Percentiles rank a stretch among this genome's conserved stretches.
Conservation (phyloP, 2,113 vertebrate genomes). For the Gorsachius goisagi region DNA sequence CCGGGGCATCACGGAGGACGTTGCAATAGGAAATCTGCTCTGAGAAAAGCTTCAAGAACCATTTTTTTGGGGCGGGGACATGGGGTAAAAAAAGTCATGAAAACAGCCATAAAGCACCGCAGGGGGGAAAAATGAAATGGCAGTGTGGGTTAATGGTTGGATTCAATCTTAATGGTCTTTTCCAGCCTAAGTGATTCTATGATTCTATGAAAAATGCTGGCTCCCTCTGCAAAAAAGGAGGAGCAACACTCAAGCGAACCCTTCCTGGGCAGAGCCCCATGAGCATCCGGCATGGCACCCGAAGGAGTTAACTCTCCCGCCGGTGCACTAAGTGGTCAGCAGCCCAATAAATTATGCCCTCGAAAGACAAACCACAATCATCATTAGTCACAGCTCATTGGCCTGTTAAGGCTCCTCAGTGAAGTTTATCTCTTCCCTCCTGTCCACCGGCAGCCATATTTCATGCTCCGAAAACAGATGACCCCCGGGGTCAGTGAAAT, state of each 20-base stretch:
- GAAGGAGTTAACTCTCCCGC: conserved; percentile 72
- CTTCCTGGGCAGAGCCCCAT: fast-evolving
- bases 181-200: no score
- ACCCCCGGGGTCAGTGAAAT: conserved; percentile 84
- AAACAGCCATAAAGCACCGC: background rate
- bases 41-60: background rate
- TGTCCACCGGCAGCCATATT: conserved; percentile 84
- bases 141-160: no score
- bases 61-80: fast-evolving
- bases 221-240: fast-evolving
- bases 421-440: conserved; percentile 79
- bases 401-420: conserved; percentile 78
- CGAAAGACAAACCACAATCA: conserved; percentile 80
- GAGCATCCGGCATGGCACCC: background rate
- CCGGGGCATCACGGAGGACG: fast-evolving
- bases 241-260: background rate
- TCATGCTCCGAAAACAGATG: conserved; percentile 85
- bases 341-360: conserved; percentile 76
- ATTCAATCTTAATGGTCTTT: no score
- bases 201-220: no score
- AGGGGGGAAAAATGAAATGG: no score
- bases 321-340: conserved; percentile 65
- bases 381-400: conserved; percentile 88
- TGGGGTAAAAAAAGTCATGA: background rate
- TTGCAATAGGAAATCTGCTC: fast-evolving